These are phyloP conservation scores for Myiagra hebetior DNA, from an alignment of 2,113 vertebrate species.

Conservation along the genomic window DNA sequence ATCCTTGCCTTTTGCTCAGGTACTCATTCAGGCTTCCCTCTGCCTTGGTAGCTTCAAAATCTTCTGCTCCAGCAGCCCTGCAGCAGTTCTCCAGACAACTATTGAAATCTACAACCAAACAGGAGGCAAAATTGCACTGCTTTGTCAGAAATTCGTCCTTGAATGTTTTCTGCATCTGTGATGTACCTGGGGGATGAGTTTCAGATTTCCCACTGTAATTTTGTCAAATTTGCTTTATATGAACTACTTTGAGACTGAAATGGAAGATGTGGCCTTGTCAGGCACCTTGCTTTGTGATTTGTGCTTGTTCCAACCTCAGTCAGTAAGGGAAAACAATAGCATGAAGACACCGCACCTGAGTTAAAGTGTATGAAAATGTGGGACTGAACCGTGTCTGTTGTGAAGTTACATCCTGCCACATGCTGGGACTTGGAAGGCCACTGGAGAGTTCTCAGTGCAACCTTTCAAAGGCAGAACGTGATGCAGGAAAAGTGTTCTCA, in stretches of 20 bases:
- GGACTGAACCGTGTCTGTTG: rapidly evolving
- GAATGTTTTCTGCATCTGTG: background rate
- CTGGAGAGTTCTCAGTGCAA: background rate
- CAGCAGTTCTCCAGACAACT: background rate
- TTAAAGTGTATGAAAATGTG: background rate
- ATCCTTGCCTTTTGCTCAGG: background rate
- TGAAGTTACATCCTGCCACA: background rate
- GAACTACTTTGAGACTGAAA: background rate
- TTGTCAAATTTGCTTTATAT: background rate
- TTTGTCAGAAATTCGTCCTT: background rate
- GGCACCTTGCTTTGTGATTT: background rate
- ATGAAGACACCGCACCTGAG: background rate
- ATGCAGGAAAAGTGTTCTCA: background rate
- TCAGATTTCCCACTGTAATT: background rate
- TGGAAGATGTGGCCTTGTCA: background rate
- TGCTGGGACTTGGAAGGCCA: background rate
- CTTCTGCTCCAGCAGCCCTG: background rate
- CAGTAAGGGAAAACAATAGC: background rate
- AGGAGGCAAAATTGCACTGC: background rate
- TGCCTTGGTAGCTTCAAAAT: background rate
- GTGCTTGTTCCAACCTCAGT: background rate
- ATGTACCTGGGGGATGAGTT: background rate
- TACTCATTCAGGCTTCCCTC: background rate
- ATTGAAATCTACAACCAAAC: background rate
- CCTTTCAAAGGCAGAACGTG: background rate